phyloP scores from a whole-genome alignment of 2,888 invertebrate species.

The Netelia melanura region DNA sequence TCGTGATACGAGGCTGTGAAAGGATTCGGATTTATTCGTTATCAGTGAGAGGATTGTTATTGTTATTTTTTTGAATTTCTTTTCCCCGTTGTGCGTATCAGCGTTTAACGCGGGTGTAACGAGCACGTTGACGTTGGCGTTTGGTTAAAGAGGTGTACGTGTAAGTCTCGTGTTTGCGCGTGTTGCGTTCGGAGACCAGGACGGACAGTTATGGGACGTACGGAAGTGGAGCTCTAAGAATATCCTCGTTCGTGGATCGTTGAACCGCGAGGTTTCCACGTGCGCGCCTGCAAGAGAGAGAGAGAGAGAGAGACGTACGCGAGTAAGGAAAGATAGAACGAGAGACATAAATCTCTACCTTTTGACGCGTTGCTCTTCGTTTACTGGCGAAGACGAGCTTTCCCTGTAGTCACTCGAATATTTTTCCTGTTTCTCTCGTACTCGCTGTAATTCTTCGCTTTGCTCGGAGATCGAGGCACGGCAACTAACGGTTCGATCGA shows the following conservation, averaged over 20 bases:
- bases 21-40: neutral
- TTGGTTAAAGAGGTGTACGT: constrained; percentile 17
- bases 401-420: constrained; percentile 2
- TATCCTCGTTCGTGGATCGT: constrained; percentile 74
- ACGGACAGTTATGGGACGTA: constrained; percentile 64
- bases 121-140: constrained; percentile 31
- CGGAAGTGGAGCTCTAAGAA: constrained; percentile 67
- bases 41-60: neutral
- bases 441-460: neutral
- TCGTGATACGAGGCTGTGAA: neutral
- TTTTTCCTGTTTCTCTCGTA: constrained; percentile 14
- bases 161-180: constrained; percentile 25
- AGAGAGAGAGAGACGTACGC: constrained; percentile 16
- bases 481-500: constrained; percentile 53
- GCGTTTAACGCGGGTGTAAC: neutral
- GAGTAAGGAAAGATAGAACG: constrained; percentile 30
- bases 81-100: too few relatives aligned
- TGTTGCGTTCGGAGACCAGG: constrained; percentile 46
- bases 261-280: constrained; percentile 76
- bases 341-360: constrained; percentile 73
- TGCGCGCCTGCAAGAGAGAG: constrained; percentile 61
- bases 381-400: constrained; percentile 18
- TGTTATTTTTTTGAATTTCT: neutral
- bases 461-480: constrained; percentile 1
- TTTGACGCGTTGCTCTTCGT: constrained; percentile 54